These are phyloP conservation scores for Catocala nupta DNA, from an alignment of 2,888 invertebrate genomes.

Conservation along the genomic window DNA sequence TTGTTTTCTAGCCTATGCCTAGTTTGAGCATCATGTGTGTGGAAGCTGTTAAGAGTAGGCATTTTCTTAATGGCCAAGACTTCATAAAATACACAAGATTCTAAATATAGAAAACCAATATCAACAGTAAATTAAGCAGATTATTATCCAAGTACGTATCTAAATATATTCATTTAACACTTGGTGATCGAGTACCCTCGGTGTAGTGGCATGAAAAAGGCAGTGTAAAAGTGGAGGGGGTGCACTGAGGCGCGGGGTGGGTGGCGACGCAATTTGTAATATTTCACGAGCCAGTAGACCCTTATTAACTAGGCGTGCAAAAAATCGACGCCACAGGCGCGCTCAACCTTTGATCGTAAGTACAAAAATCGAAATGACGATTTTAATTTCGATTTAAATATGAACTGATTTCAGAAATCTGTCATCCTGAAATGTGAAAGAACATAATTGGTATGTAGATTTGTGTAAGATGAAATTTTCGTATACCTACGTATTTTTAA, in stretches of 20 bases:
- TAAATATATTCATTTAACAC: constrained; percentile 69
- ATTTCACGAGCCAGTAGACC: constrained; percentile 87
- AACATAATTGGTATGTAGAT: neutral
- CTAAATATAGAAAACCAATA: too few relatives aligned
- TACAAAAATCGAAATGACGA: constrained; percentile 25
- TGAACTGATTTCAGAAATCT: neutral
- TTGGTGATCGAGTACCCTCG: constrained; percentile 71
- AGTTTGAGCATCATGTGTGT: too few relatives aligned
- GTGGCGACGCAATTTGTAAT: constrained; percentile 85
- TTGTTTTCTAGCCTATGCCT: too few relatives aligned
- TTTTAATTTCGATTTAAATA: constrained; percentile 29
- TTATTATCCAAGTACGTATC: constrained; percentile 27
- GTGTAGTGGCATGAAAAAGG: constrained; percentile 73
- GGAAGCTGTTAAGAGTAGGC: too few relatives aligned
- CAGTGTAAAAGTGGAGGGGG: constrained; percentile 73
- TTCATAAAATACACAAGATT: too few relatives aligned
- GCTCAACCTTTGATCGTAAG: constrained; percentile 57
- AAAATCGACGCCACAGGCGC: constrained; percentile 75
- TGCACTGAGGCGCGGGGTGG: constrained; percentile 53
- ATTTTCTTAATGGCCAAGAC: too few relatives aligned
- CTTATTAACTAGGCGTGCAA: constrained; percentile 87
- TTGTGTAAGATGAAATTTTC: neutral
- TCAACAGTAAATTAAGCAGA: neutral
- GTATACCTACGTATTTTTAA: too few relatives aligned
- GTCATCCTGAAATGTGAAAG: neutral